phyloP scores from a whole-genome alignment of 2,888 invertebrate species.

The Drosophila longiperda region DNA sequence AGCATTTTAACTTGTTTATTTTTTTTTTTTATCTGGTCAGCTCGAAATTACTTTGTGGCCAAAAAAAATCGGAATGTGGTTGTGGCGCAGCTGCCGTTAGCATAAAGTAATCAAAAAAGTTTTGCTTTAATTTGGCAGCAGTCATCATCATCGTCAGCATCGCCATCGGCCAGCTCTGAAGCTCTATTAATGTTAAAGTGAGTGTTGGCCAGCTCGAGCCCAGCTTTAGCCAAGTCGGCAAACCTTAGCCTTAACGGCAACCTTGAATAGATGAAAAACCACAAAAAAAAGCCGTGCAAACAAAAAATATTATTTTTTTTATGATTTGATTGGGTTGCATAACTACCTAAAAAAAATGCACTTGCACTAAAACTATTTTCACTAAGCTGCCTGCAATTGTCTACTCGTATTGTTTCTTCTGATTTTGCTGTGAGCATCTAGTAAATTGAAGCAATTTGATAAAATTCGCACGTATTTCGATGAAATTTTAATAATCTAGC shows the following conservation, averaged over 20 bases:
- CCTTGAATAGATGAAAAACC: background rate
- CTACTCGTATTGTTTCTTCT: background rate
- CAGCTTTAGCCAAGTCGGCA: background rate
- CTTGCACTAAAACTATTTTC: background rate
- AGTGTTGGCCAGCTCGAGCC: background rate
- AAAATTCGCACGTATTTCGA: constrained; percentile 68
- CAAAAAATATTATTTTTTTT: background rate
- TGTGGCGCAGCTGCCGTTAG: constrained; percentile 79
- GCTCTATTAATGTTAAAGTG: constrained; percentile 17
- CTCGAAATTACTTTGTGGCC: constrained; percentile 64
- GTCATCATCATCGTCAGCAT: constrained; percentile 32
- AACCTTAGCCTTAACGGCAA: constrained; percentile 3
- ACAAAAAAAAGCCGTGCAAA: background rate
- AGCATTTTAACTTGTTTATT: background rate
- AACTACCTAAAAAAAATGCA: background rate
- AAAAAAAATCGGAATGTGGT: constrained; percentile 60
- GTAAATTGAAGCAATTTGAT: constrained; percentile 38
- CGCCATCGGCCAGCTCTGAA: background rate
- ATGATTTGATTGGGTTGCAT: background rate
- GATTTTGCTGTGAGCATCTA: background rate
- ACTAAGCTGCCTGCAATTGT: background rate
- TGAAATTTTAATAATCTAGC: constrained; percentile 71
- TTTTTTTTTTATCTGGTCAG: constrained; percentile 8
- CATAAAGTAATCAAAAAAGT: constrained; percentile 82
- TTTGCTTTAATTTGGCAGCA: constrained; percentile 76